Evolutionary conservation across 2,888 invertebrate species (phyloP), one percentile per base, ranked within the genome.

Genomic region (Lobophora halterata): DNA sequence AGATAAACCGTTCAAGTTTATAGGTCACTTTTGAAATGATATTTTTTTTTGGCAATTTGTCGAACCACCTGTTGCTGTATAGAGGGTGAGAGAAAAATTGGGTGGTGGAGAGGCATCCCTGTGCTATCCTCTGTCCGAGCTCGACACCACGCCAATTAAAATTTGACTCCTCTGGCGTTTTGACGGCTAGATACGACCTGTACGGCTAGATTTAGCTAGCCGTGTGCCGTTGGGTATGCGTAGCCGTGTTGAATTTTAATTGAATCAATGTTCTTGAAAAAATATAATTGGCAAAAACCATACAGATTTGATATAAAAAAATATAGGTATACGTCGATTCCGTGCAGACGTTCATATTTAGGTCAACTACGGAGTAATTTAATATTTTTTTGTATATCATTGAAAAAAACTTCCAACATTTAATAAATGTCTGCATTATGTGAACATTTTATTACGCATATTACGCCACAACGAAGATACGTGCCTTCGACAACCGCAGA

Each of bases 91-190:
- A 75, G 76, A 80, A 82, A 82, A 82, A 80, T 56, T 73, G 67
- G 63, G 60, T 61, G 59, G 61, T 49, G 48, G 66, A 59, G 56
- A 55, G 56, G 53, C 50, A 39, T 35, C 46, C 38, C 45, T 46
- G 46, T 52, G 45, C 52, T 54, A 40, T 44, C 54, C 51, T 56
- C 21, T 13, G 59, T 48, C 50, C 58, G 59, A 65, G 63, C 59
- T 55, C 66, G 66, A 77, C 71, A 73, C 69, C 66, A 64, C 56
- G 71, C 72, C 79, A 81, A 82, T 83, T 83, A 79, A 79, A 81
- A 80, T 51, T 62, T 67, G 68, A 72, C 78, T 76, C 61, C 65
- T n/a, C n/a, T 71, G 67, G 69, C 72, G 61, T 60, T 74, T 60
- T 68, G 65, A 68, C 69, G 63, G 68, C 65, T 64, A 55, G 49